Base-by-base conservation (phyloP, 1,140 invertebrate genomes). In the Amphibalanus amphitrite region DNA sequence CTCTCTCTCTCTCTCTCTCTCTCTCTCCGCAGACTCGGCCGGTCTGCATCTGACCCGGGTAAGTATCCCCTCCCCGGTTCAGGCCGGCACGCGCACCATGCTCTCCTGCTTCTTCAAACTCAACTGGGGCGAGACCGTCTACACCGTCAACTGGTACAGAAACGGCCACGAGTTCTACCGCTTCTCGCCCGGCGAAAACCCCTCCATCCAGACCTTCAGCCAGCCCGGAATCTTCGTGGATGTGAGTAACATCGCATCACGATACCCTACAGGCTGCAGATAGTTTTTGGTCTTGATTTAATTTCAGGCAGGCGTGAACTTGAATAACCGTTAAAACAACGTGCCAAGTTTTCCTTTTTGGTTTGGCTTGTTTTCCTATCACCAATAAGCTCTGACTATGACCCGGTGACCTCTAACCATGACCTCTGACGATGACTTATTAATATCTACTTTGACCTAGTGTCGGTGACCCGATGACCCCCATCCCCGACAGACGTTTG, bases 141-240 rank as follows among this genome's bases (percentile, higher is more conserved):
- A 82, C 73, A 79, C 79, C 15, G 78, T 81, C 69, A 82, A 82
- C 76, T 82, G 79, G 79, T 81, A 81, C 74, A 79, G 80, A 73
- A 76, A 76, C 25, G 72, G 75, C 13, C 72, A 78, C 3, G 79
- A 91, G 78, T 89, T 90, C 80, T 89, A 88, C 79, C 81, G 87
- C 74, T 89, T 84, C 76, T 74, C 78, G 10, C 79, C 79, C 0
- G 84, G 86, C 72, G 87, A 89, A 77, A 83, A 84, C 78, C 88
- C 87, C 4, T 85, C 85, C 0, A 87, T 86, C 30, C 84, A 87
- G 77, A 86, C 88, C 3, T 89, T 89, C 76, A 84, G 86, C 1
- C 78, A 87, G 29, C 84, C 86, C 0, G 88, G 88, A 70, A 84
- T 89, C 70, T 85, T 85, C 70, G 87, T 90, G 70, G 88, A 90